These are phyloP conservation scores for Cataglyphis livida DNA, from an alignment of 2,888 invertebrate genomes.

Conservation along the genomic window DNA sequence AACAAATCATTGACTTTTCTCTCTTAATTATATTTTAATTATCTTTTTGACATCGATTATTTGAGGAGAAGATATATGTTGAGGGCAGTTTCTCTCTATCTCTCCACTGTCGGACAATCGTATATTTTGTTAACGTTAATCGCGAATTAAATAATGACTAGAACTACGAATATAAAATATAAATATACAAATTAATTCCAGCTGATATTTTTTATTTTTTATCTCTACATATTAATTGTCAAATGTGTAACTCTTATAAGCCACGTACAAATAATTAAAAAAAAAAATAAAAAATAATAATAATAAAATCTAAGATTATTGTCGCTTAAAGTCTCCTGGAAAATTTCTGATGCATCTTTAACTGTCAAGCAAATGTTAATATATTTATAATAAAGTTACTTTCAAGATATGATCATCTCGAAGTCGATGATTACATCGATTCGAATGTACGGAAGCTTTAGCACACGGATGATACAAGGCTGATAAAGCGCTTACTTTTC, in stretches of 20 bases:
- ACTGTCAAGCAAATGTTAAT: background rate
- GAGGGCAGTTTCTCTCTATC: background rate
- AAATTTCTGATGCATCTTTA: background rate
- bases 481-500: constrained; percentile 74
- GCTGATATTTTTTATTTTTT: background rate
- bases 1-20: background rate
- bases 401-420: constrained; percentile 1
- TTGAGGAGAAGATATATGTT: background rate
- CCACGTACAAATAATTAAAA: background rate
- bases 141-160: background rate
- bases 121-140: background rate
- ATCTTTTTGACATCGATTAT: background rate
- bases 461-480: constrained; percentile 74
- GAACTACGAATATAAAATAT: background rate
- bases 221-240: background rate
- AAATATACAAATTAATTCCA: background rate
- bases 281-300: background rate
- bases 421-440: constrained; percentile 73
- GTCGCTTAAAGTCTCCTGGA: background rate
- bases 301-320: background rate
- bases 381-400: background rate
- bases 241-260: background rate
- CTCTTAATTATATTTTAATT: constrained; percentile 12
- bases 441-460: constrained; percentile 76
- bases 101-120: background rate